A percentile compares a stretch with the other conserved stretches of the same genome.
These are phyloP conservation scores for Xenus cinereus DNA, from an alignment of 2,113 vertebrate species.

Conservation along the genomic window DNA sequence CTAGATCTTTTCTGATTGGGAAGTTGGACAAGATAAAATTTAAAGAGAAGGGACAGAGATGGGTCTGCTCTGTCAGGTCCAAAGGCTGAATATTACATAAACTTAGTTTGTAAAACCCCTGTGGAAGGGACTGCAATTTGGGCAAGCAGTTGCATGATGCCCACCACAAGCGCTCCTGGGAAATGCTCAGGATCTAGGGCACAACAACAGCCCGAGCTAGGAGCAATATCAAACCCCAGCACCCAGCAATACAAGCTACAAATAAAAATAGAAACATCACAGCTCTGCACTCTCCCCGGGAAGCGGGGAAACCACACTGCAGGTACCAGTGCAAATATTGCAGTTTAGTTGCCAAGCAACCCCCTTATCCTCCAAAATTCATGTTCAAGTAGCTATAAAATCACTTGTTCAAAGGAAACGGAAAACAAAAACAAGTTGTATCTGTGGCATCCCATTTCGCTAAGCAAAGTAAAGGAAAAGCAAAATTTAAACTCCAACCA, in stretches of 20 bases:
- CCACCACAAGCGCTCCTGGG: not conserved
- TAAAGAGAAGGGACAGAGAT: not conserved
- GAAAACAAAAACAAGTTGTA: not conserved
- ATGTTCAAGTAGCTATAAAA: not conserved
- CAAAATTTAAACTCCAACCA: not conserved
- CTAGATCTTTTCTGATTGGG: not conserved
- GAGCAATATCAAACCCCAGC: not conserved
- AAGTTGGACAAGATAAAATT: not conserved
- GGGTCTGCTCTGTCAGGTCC: accelerated
- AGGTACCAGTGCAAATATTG: not conserved
- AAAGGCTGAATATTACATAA: not conserved
- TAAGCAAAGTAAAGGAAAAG: not conserved
- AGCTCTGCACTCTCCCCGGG: not conserved
- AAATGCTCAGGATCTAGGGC: accelerated
- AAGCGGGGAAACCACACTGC: not conserved
- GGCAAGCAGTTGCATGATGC: accelerated
- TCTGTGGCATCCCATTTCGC: not conserved
- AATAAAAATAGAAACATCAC: not conserved
- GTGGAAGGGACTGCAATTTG: accelerated
- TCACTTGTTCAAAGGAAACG: not conserved
- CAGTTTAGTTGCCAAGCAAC: slow-evolving; percentile 57
- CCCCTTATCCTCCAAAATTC: slow-evolving; percentile 1
- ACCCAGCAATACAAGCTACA: accelerated
- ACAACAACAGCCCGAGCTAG: accelerated
- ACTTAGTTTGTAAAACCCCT: too few species aligned